A percentile compares a stretch with the other conserved stretches of the same genome.
These are phyloP conservation scores for Tonatia bakeri DNA, from an alignment of 2,113 vertebrate genomes.

Conservation along the genomic window DNA sequence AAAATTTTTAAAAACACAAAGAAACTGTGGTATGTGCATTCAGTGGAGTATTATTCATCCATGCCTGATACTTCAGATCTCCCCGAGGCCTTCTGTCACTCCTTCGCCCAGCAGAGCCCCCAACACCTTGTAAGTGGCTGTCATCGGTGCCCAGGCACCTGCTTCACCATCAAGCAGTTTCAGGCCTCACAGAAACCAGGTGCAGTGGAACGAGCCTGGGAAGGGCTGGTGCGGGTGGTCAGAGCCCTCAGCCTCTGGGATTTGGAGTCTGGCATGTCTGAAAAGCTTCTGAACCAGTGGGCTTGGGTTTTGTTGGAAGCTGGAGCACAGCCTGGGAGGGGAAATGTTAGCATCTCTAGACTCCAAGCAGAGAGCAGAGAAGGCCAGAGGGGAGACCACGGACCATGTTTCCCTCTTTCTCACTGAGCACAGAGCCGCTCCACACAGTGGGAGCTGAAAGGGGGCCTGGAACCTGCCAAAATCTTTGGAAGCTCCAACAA, in stretches of 20 bases:
- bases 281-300: neutral
- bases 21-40: neutral
- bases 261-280: neutral
- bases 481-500: neutral
- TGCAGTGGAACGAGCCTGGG: neutral
- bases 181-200: neutral
- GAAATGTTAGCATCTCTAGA: neutral
- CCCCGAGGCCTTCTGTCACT: neutral
- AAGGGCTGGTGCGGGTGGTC: accelerated
- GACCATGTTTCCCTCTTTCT: neutral
- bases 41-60: neutral
- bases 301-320: neutral
- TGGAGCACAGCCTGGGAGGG: neutral
- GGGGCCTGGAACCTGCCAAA: neutral
- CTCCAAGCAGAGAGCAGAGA: neutral
- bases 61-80: neutral
- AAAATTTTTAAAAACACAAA: neutral
- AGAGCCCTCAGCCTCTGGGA: neutral
- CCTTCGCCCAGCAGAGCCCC: neutral
- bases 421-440: neutral
- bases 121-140: neutral
- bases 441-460: neutral
- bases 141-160: accelerated
- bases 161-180: neutral
- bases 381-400: neutral